Base-by-base conservation (phyloP, 2,888 invertebrate species). In the Diaphora mendica region DNA sequence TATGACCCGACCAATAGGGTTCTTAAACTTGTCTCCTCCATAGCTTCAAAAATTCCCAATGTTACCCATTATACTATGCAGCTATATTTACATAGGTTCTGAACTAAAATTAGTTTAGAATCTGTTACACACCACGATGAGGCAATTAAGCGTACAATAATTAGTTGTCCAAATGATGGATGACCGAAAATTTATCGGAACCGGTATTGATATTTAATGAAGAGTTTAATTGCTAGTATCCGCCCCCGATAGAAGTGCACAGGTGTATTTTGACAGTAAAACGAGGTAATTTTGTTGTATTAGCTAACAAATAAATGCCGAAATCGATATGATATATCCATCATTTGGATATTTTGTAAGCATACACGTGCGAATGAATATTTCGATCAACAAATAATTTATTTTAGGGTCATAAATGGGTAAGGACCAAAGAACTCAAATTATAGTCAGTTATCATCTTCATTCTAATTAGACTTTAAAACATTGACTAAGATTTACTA, bases 81-180 rank as follows among this genome's bases (percentile, higher is more conserved):
- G 15, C 3, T 59, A 15, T 30, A 26, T 26, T 62, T 59, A 59
- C 26, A 59, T 15, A 26, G 3, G 15, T 26, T 4, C 51, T 44
- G 33, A 26, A 64, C 64, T n/a, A 17, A n/a, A 11, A 44, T 35
- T 48, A 42, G 64, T 30, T 68, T 48, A 55, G n/a, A n/a, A 42
- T 69, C 30, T 17, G 30, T 71, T 30, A 62, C 26, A 11, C 13
- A 30, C 62, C 30, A 5, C 51, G 11, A 39, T 71, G 62, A 62
- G 62, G 62, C 62, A 62, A 30, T 65, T 26, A 35, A 33, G 15
- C 64, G 48, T 44, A 33, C 15, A 35, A 23, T 64, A 39, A 68
- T 72, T 68, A 68, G 44, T 48, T 33, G 55, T 65, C 35, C 35
- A 39, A 39, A 35, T 65, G 65, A 35, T 33, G 20, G 23, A 64